phyloP scores from a whole-genome alignment of 1,140 invertebrate species.

The Drosophila mojavensis region DNA sequence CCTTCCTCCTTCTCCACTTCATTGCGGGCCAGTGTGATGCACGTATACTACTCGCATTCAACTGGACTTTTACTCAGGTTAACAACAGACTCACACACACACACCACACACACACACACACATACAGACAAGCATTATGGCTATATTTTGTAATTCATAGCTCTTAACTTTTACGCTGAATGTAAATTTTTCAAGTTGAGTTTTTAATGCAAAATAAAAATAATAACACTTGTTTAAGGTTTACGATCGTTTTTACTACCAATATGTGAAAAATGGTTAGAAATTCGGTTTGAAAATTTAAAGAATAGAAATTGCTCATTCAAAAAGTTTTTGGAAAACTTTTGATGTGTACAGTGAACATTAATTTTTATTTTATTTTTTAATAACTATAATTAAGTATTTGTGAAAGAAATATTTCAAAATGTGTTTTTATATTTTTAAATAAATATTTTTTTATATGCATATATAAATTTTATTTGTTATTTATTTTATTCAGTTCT shows the following conservation, averaged over 20 bases:
- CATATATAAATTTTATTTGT: too few species aligned
- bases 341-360: too few species aligned
- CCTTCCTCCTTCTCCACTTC: not conserved
- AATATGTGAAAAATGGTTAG: too few species aligned
- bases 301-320: too few species aligned
- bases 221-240: conserved; percentile 62
- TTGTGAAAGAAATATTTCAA: too few species aligned
- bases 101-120: conserved; percentile 34
- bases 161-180: conserved; percentile 50
- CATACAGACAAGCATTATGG: conserved; percentile 37
- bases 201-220: conserved; percentile 67
- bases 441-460: too few species aligned
- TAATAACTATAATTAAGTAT: too few species aligned
- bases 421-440: too few species aligned
- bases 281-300: too few species aligned
- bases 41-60: not conserved
- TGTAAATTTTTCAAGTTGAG: conserved; percentile 71
- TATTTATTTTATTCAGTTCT: too few species aligned
- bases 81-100: conserved; percentile 37
- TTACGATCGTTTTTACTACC: not conserved
- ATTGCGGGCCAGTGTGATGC: conserved; percentile 9
- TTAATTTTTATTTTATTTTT: too few species aligned
- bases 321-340: too few species aligned
- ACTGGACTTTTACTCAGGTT: conserved; percentile 64
- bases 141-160: conserved; percentile 66